Conservation (phyloP, 2,113 vertebrate genomes). For the Rhegmatorhina hoffmannsi region DNA sequence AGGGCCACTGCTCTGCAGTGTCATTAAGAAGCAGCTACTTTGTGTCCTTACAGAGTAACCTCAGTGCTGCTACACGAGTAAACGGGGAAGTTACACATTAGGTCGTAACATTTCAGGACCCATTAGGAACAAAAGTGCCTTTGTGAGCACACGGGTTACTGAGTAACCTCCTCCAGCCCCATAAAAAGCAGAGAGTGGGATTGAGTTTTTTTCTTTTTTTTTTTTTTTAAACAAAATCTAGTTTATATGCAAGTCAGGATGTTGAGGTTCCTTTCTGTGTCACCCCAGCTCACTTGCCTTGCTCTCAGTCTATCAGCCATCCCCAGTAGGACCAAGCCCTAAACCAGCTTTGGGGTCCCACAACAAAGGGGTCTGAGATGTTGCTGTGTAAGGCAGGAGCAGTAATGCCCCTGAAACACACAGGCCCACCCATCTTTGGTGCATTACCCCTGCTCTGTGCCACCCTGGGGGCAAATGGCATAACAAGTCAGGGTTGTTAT, state of each 20-base stretch:
- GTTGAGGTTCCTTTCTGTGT: neutral
- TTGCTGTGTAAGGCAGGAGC: neutral
- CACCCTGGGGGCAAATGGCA: neutral
- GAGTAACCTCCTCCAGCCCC: constrained; percentile 52
- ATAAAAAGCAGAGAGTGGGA: constrained; percentile 11
- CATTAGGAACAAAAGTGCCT: constrained; percentile 68
- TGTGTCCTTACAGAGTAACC: constrained; percentile 54
- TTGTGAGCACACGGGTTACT: constrained; percentile 65
- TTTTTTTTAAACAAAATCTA: neutral
- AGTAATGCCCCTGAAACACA: neutral
- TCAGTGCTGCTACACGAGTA: constrained; percentile 51
- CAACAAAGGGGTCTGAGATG: neutral
- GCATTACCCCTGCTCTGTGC: neutral
- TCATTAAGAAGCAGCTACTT: neutral
- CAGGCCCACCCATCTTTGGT: neutral
- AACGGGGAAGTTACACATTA: constrained; percentile 73
- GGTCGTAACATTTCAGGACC: constrained; percentile 66
- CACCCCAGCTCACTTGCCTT: neutral
- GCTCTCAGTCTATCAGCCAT: neutral
- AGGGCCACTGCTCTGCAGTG: neutral
- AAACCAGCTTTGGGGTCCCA: neutral
- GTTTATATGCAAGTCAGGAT: constrained; percentile 23
- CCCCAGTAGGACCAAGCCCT: neutral
- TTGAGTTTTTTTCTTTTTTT: neutral
- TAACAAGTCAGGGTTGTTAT: neutral